Percentiles rank a stretch among this genome's conserved stretches.
phyloP scores from a whole-genome alignment of 2,797 vertebrate genomes.

The Coendou prehensilis region DNA sequence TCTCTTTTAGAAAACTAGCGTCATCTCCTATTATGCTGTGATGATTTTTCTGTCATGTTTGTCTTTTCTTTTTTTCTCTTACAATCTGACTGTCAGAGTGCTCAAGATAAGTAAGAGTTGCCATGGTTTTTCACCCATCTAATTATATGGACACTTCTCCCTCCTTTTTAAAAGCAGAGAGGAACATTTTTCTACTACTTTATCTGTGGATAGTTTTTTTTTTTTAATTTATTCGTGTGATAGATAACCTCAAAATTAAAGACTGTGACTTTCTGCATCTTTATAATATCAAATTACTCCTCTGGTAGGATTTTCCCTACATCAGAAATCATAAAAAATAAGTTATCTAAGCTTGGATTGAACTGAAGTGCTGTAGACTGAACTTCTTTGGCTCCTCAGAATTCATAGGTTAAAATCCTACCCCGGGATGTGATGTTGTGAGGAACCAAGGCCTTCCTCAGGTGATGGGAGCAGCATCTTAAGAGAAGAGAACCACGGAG shows the following conservation, averaged over 20 bases:
- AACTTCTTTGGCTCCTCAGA: fast-evolving
- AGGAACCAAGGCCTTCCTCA: fast-evolving
- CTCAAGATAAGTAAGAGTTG: too few relatives aligned
- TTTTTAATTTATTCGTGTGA: not conserved
- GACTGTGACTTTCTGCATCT: not conserved
- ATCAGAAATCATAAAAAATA: not conserved
- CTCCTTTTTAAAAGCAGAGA: not conserved
- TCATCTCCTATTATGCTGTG: not conserved
- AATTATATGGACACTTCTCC: not conserved
- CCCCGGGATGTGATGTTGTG: fast-evolving
- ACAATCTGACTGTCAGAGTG: not conserved
- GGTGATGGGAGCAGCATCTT: fast-evolving
- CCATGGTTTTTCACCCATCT: not conserved
- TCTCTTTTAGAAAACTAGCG: not conserved
- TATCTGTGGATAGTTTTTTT: not conserved
- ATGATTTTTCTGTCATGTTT: not conserved
- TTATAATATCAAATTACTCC: not conserved
- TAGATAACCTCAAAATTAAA: not conserved
- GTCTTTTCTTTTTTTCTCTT: not conserved
- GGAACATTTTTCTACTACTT: not conserved
- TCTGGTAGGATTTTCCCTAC: not conserved
- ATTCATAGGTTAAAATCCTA: not conserved
- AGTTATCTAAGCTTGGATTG: not conserved
- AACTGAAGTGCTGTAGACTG: not conserved
- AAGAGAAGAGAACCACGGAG: too few relatives aligned